A percentile compares a stretch with the other conserved stretches of the same genome.
phyloP scores from a whole-genome alignment of 2,113 vertebrate genomes.

The Symphodus melops region DNA sequence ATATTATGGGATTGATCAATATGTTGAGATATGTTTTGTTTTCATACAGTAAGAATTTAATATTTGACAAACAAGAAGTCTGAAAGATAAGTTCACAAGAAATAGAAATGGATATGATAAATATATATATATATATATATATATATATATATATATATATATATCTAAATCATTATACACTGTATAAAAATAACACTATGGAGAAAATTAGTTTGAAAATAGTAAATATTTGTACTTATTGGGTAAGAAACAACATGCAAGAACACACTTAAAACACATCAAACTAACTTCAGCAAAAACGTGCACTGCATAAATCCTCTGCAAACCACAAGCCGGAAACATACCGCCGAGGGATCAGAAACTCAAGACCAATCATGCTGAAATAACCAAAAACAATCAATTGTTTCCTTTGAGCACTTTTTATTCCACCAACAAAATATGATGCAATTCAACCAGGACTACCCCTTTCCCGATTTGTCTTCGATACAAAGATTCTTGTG shows the following conservation, averaged over 20 bases:
- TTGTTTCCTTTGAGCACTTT: conserved; percentile 24
- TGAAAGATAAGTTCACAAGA: too few species aligned
- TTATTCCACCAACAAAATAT: neutral
- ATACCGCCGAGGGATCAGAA: conserved; percentile 84
- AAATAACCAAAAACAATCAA: conserved; percentile 69
- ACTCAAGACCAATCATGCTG: conserved; percentile 83
- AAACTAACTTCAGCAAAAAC: conserved; percentile 28
- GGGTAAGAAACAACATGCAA: neutral
- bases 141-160: too few species aligned
- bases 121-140: too few species aligned
- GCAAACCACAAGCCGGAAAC: conserved; percentile 29
- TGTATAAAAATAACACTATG: neutral
- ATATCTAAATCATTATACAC: too few species aligned
- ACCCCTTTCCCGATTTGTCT: too few species aligned
- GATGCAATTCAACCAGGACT: neutral
- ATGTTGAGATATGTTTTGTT: too few species aligned
- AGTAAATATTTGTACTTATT: neutral
- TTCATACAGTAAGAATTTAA: too few species aligned
- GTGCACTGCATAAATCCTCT: conserved; percentile 11
- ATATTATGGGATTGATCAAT: too few species aligned
- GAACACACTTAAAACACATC: neutral
- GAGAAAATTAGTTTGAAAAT: neutral
- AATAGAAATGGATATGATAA: too few species aligned
- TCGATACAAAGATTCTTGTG: too few species aligned
- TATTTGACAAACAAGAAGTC: too few species aligned